Evolutionary conservation across 2,797 vertebrate genomes (phyloP).

Genomic region (Siniperca undulata): DNA sequence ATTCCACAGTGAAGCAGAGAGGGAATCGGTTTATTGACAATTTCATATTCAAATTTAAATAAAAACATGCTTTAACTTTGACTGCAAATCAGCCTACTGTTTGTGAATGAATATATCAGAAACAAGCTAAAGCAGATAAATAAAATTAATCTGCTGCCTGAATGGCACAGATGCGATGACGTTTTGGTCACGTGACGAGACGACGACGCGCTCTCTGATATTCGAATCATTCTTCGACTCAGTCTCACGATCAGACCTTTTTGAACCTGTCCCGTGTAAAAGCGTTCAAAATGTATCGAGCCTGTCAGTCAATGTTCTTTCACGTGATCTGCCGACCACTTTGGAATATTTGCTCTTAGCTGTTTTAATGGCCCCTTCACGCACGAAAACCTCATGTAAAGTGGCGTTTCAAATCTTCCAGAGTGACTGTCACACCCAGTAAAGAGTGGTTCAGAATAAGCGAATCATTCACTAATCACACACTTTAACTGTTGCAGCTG

Average conservation of each 20-base stretch:
- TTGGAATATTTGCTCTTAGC: rapidly evolving
- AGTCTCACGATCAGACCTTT: slow-evolving; percentile 35
- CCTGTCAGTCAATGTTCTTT: neutral
- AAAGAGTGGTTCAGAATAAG: neutral
- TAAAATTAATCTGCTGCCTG: neutral
- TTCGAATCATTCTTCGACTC: neutral
- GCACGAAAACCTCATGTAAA: rapidly evolving
- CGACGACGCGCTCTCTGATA: neutral
- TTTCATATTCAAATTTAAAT: neutral
- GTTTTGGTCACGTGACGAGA: neutral
- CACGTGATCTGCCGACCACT: rapidly evolving
- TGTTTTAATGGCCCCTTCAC: rapidly evolving
- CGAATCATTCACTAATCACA: neutral
- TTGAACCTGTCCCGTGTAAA: neutral
- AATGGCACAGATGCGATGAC: slow-evolving; percentile 21
- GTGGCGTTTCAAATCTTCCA: rapidly evolving
- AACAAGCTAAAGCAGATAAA: neutral
- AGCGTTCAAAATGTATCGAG: rapidly evolving
- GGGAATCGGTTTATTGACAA: neutral
- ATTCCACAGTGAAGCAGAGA: neutral
- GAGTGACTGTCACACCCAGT: slow-evolving; percentile 33
- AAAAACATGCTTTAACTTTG: neutral
- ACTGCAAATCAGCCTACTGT: neutral
- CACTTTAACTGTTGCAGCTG: slow-evolving; percentile 55
- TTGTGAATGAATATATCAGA: neutral